Base-by-base conservation (phyloP, 2,113 vertebrate genomes). In the Lagenorhynchus albirostris region DNA sequence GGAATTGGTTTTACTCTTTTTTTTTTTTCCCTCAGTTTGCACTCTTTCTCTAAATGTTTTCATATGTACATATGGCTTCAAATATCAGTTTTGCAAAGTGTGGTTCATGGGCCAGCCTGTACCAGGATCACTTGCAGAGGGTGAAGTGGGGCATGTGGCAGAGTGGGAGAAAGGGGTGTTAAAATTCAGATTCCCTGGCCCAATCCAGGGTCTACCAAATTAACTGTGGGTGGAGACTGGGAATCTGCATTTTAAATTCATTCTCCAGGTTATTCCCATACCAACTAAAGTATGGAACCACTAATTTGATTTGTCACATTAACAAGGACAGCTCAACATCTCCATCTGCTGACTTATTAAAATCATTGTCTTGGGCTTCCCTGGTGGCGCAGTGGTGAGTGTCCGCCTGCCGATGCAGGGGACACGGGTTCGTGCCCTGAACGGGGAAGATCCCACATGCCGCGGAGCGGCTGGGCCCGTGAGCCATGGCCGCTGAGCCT, bases 261-360 rank as follows among this genome's bases (percentile, higher is more conserved):
- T 68, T 81, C 82, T 74, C 74, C 36, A 36, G 17, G 17, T 77
- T 63, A 6, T 9, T 60, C 26, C 65, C 38, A 62, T 47, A 8
- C 17, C 14, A 23, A 83, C 62, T 79, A 3, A 65, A 25, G 8
- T 53, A 41, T 82, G 50, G 81, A 74, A 62, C 41, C 17, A 31
- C 76, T 70, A 29, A 53, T 55, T 76, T 38, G 33, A 71, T 65
- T 80, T 88, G 53, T 71, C n/a, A 33, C 50, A 23, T 88, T 77
- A 88, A 86, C 25, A 86, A 73, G 33, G 33, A 58, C 33, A 87
- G 83, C 21, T 76, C 88, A 94, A 83, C 21, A 70, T 63, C 96
- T 83, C 83, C 89, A 88, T 83, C 89, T 83, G 41, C 33, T 96
- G 96, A 87, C 82, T 76, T 76, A 50, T 50, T 76, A 88, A 91